phyloP scores from a whole-genome alignment of 2,113 vertebrate species.

The Empidonax alnorum region DNA sequence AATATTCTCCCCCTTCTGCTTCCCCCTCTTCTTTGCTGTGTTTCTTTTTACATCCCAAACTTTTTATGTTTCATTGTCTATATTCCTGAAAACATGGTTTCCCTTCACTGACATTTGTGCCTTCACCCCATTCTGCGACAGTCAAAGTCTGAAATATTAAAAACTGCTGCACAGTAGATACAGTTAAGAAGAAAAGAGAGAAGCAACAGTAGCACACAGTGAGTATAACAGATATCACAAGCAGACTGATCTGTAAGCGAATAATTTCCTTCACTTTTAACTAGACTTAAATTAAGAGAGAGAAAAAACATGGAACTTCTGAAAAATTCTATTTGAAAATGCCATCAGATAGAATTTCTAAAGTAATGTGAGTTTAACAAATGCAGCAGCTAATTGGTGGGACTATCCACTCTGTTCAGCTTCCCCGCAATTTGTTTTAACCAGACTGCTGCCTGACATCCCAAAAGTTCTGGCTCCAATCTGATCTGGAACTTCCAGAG shows the following conservation, averaged over 20 bases:
- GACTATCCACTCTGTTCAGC: background rate
- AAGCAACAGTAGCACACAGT: background rate
- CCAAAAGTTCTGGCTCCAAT: background rate
- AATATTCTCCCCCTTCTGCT: background rate
- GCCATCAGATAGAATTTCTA: background rate
- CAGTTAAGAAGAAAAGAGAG: background rate
- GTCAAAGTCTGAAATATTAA: background rate
- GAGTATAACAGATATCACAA: background rate
- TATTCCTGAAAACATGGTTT: background rate
- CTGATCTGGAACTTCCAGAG: background rate
- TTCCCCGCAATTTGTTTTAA: background rate
- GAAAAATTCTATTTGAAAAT: background rate
- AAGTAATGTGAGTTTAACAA: background rate
- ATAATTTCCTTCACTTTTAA: background rate
- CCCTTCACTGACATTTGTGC: background rate
- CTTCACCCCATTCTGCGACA: background rate
- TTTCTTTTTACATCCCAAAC: background rate
- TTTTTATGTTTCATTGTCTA: background rate
- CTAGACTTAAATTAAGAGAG: background rate
- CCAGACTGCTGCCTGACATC: background rate
- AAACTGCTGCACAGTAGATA: rapidly evolving
- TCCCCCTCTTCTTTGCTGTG: background rate
- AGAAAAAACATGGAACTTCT: background rate
- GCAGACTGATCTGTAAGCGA: background rate
- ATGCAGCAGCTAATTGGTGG: background rate